Evolutionary conservation across 2,888 invertebrate species (phyloP).

Genomic region (Napeogenes inachia): DNA sequence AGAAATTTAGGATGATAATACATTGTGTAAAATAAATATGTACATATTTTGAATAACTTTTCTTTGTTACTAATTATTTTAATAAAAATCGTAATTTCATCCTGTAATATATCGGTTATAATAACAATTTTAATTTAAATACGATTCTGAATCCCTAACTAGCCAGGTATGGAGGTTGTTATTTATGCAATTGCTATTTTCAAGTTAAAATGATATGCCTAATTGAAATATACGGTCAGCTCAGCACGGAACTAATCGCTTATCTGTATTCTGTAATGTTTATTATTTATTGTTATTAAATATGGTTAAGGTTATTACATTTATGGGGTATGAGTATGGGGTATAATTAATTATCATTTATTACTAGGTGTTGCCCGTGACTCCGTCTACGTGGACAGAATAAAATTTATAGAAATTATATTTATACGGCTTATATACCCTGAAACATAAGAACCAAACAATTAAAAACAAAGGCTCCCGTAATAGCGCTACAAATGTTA

Average conservation of each 20-base stretch:
- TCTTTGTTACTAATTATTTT: too few species aligned
- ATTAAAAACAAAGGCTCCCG: too few species aligned
- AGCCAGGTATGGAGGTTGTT: conserved; percentile 48
- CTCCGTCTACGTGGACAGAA: too few species aligned
- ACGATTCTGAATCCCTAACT: conserved; percentile 60
- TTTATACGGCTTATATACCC: too few species aligned
- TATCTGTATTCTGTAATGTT: conserved; percentile 6
- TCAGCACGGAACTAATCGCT: conserved; percentile 15
- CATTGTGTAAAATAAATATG: too few species aligned
- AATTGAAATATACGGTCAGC: conserved; percentile 41
- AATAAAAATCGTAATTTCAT: conserved; percentile 26
- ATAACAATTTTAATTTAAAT: conserved; percentile 60
- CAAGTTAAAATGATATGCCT: conserved; percentile 51
- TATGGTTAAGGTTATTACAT: neutral
- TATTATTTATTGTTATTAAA: conserved; percentile 1
- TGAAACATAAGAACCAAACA: too few species aligned
- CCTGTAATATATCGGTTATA: conserved; percentile 42
- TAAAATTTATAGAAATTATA: too few species aligned
- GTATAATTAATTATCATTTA: neutral
- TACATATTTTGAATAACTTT: too few species aligned
- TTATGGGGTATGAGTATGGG: too few species aligned
- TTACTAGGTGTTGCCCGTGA: neutral
- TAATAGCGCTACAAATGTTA: too few species aligned
- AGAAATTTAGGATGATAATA: too few species aligned
- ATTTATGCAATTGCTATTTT: conserved; percentile 63